Evolutionary conservation across 1,140 invertebrate genomes (phyloP).

Genomic region (Lasioglossum albipes): DNA sequence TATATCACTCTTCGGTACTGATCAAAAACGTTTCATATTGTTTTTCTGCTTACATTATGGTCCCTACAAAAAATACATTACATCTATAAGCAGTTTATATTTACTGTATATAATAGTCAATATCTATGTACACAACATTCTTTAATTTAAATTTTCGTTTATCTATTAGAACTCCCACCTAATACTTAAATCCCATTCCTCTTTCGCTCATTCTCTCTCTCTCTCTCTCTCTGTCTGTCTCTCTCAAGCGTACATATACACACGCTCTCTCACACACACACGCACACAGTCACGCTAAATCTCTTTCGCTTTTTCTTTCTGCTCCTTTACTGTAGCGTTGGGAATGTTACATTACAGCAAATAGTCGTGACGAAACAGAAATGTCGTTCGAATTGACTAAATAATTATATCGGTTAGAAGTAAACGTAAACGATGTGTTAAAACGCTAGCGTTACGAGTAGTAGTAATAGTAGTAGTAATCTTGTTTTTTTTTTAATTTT

Average conservation of each 20-base stretch:
- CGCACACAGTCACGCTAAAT: background rate
- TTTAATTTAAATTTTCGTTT: conserved; percentile 45
- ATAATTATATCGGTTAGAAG: conserved; percentile 30
- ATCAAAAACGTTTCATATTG: conserved; percentile 40
- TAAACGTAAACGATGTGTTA: conserved; percentile 30
- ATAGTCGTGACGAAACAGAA: conserved; percentile 34
- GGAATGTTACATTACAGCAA: conserved; percentile 55
- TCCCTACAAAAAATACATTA: conserved; percentile 78
- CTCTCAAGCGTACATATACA: background rate
- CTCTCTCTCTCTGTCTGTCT: background rate
- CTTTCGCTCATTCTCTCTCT: background rate
- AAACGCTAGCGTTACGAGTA: conserved; percentile 28
- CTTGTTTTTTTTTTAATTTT: too few relatives aligned
- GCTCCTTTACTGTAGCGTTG: conserved; percentile 23
- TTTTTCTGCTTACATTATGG: conserved; percentile 69
- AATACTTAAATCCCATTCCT: conserved; percentile 51
- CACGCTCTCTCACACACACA: background rate
- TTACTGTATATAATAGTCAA: conserved; percentile 60
- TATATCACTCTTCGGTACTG: conserved; percentile 52
- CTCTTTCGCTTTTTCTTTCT: conserved; percentile 8
- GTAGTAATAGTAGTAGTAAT: conserved; percentile 27
- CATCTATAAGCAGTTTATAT: conserved; percentile 75
- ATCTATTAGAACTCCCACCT: conserved; percentile 47
- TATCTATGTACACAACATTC: conserved; percentile 71
- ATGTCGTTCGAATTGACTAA: conserved; percentile 17